Conservation (phyloP, 1,140 invertebrate species). For the Mamestra configurata region DNA sequence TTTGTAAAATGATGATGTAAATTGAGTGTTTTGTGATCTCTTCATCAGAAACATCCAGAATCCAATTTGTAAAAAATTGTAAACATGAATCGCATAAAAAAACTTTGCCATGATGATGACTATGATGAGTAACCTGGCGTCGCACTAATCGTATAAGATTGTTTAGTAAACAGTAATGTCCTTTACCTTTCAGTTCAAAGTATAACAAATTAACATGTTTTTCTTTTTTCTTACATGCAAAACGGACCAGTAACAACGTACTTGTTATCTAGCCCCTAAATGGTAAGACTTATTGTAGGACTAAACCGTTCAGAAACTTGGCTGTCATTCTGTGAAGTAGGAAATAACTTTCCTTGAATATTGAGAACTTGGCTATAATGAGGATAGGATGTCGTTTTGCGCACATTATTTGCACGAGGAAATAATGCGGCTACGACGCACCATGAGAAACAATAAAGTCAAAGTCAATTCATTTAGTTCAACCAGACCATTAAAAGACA, state of each 20-base stretch:
- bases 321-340: neutral
- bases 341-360: neutral
- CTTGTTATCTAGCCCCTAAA: neutral
- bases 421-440: neutral
- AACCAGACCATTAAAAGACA: no score
- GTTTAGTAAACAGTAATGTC: conserved; percentile 8
- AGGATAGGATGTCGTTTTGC: neutral
- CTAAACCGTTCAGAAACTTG: neutral
- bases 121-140: neutral
- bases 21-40: no score
- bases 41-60: no score
- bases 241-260: neutral
- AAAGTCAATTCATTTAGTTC: no score
- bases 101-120: no score
- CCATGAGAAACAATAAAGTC: conserved; percentile 23
- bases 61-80: conserved; percentile 11
- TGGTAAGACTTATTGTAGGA: neutral
- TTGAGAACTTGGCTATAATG: neutral
- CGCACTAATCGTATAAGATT: neutral
- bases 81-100: conserved; percentile 5
- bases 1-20: no score
- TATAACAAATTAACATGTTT: conserved; percentile 2
- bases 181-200: neutral
- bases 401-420: conserved; percentile 1
- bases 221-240: conserved; percentile 1